phyloP scores from a whole-genome alignment of 2,113 vertebrate species.

The Porphyrio hochstetteri region DNA sequence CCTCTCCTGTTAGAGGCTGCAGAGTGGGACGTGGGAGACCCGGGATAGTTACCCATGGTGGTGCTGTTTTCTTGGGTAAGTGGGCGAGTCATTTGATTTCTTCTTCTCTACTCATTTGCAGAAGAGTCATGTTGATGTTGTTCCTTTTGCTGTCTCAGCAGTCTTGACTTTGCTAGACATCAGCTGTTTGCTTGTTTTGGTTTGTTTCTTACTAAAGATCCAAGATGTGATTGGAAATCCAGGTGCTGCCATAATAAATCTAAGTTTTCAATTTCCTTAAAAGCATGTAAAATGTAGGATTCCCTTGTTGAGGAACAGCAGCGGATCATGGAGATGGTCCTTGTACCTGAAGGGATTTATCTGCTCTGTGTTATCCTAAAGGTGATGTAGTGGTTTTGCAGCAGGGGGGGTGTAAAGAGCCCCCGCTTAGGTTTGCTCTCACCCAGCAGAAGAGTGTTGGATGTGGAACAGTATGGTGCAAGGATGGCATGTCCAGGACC shows the following conservation, averaged over 20 bases:
- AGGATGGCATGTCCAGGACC: too few species aligned
- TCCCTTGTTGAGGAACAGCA: neutral
- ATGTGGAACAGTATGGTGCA: neutral
- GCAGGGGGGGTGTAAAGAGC: fast-evolving
- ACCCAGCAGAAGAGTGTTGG: neutral
- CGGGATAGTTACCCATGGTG: neutral
- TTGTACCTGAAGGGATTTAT: neutral
- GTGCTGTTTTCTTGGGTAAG: neutral
- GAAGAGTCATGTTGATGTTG: fast-evolving
- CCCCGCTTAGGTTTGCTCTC: neutral
- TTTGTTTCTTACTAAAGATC: neutral
- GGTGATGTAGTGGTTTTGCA: neutral
- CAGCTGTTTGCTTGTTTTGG: neutral
- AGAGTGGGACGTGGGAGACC: neutral
- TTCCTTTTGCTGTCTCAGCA: neutral
- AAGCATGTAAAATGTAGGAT: neutral
- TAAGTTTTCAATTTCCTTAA: neutral
- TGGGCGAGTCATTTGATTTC: neutral
- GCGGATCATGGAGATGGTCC: fast-evolving
- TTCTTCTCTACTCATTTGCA: neutral
- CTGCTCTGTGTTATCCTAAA: neutral
- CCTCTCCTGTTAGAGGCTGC: neutral
- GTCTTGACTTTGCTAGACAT: neutral
- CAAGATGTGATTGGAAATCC: fast-evolving
- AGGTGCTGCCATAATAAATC: neutral